Percentiles rank a stretch among this genome's conserved stretches.
These are phyloP conservation scores for Conops quadrifasciatus DNA, from an alignment of 2,888 invertebrate genomes.

Conservation along the genomic window DNA sequence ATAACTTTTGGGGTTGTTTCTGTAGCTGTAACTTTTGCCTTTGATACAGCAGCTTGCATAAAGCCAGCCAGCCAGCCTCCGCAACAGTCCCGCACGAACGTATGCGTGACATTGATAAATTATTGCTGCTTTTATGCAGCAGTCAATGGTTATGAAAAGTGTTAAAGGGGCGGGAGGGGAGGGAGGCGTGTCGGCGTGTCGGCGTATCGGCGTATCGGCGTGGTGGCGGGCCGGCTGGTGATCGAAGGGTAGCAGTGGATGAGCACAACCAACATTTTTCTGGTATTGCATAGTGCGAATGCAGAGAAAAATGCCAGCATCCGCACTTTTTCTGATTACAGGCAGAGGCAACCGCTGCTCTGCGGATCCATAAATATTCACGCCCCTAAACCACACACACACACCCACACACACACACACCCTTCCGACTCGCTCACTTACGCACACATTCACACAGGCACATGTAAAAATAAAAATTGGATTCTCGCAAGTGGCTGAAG, in stretches of 20 bases:
- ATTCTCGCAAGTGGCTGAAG: not conserved
- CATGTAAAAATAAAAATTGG: not conserved
- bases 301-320: not conserved
- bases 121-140: not conserved
- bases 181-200: not conserved
- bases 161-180: not conserved
- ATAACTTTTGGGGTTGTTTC: too few relatives aligned
- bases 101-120: slow-evolving; percentile 34
- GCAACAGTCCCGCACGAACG: too few relatives aligned
- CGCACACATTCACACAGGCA: not conserved
- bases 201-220: too few relatives aligned
- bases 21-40: too few relatives aligned
- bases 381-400: too few relatives aligned
- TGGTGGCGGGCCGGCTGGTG: not conserved
- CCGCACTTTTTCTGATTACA: not conserved
- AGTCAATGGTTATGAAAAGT: not conserved
- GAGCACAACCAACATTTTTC: too few relatives aligned
- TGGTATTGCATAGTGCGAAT: too few relatives aligned
- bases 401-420: not conserved
- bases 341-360: not conserved
- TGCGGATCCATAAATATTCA: not conserved
- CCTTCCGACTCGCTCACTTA: not conserved
- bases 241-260: not conserved
- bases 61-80: too few relatives aligned
- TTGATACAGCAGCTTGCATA: too few relatives aligned